Percentiles rank a stretch among this genome's conserved stretches.
These are phyloP conservation scores for Pinna nobilis DNA, from an alignment of 1,140 invertebrate genomes.

Conservation along the genomic window DNA sequence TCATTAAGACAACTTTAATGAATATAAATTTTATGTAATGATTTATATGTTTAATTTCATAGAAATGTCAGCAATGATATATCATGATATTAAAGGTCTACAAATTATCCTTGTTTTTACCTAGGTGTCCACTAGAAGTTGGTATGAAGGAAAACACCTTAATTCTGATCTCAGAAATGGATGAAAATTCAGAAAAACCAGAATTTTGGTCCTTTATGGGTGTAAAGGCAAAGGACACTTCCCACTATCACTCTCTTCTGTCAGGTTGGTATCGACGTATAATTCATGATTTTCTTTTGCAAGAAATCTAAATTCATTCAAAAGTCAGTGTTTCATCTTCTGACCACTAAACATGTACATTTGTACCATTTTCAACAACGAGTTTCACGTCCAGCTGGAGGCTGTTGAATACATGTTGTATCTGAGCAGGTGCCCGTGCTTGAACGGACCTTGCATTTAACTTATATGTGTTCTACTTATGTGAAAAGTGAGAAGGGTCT, in stretches of 20 bases:
- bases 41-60: not conserved
- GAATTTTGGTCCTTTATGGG: conserved; percentile 80
- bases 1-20: no score
- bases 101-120: not conserved
- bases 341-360: no score
- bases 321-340: no score
- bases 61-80: not conserved
- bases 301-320: no score
- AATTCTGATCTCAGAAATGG: conserved; percentile 78
- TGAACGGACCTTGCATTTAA: no score
- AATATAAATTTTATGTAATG: not conserved
- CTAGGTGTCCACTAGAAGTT: conserved; percentile 79
- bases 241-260: conserved; percentile 50
- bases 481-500: no score
- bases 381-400: no score
- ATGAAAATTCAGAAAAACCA: conserved; percentile 84
- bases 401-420: no score
- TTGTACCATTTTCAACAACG: no score
- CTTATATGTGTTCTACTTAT: no score
- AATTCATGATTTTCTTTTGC: no score
- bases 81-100: not conserved
- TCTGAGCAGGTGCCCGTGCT: no score
- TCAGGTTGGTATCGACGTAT: conserved; percentile 41
- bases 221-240: conserved; percentile 50
- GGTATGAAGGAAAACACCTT: conserved; percentile 76